Evolutionary conservation across 2,113 vertebrate species (phyloP).

Genomic region (Carassius carassius): DNA sequence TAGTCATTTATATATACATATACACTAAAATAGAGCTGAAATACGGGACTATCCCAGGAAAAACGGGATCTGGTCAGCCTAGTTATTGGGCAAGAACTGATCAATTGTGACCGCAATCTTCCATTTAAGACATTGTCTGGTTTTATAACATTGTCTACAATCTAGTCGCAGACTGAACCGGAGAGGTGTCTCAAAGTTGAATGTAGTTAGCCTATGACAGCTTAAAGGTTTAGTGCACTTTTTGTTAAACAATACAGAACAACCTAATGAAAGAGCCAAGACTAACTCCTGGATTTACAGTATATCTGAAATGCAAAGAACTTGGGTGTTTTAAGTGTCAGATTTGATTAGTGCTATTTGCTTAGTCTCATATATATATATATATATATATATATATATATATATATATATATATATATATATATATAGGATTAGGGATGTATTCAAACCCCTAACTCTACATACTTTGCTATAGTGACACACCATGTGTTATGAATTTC

Average conservation of each 20-base stretch:
- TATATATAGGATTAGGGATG: too few relatives aligned
- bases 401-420: too few relatives aligned
- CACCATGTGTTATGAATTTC: background rate
- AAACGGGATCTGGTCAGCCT: too few relatives aligned
- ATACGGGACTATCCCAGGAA: too few relatives aligned
- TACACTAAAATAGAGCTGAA: too few relatives aligned
- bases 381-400: too few relatives aligned
- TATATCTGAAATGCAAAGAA: background rate
- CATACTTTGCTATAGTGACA: background rate
- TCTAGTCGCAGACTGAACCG: background rate
- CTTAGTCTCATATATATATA: too few relatives aligned
- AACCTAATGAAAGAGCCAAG: background rate
- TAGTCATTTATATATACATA: too few relatives aligned
- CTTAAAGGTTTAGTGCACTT: slow-evolving; percentile 16
- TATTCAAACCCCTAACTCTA: too few relatives aligned
- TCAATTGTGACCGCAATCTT: slow-evolving; percentile 25
- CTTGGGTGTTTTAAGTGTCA: too few relatives aligned
- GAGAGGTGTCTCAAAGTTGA: background rate
- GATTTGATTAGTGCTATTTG: too few relatives aligned
- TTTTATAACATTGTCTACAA: slow-evolving; percentile 13
- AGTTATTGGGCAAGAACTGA: background rate
- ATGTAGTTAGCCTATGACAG: background rate
- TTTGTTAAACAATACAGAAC: background rate
- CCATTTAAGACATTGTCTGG: slow-evolving; percentile 18
- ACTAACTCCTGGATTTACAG: background rate